phyloP scores from a whole-genome alignment of 2,888 invertebrate genomes.

The Ypsolopha sequella region DNA sequence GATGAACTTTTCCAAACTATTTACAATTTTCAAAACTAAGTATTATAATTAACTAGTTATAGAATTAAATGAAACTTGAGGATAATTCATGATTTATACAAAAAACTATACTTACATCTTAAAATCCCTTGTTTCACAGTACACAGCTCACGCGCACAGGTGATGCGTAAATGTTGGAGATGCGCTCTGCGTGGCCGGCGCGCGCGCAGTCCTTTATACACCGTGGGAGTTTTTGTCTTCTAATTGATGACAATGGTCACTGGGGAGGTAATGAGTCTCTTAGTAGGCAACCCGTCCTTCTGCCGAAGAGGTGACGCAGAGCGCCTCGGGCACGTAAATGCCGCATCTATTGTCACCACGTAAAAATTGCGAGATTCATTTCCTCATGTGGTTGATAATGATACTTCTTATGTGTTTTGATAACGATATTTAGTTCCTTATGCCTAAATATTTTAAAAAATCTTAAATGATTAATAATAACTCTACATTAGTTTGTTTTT shows the following conservation, averaged over 20 bases:
- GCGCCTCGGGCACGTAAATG: conserved; percentile 25
- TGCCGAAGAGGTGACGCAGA: conserved; percentile 50
- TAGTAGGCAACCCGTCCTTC: conserved; percentile 64
- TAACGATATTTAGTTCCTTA: no score
- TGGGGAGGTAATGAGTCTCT: conserved; percentile 62
- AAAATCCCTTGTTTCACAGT: neutral
- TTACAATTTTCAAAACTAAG: no score
- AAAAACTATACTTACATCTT: neutral
- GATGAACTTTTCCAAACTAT: no score
- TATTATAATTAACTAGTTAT: no score
- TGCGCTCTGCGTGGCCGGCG: conserved; percentile 55
- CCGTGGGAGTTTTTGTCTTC: conserved; percentile 66
- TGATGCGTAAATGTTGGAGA: conserved; percentile 39
- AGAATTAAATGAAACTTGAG: no score
- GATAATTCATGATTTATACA: no score
- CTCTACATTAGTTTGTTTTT: no score
- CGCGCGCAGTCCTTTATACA: conserved; percentile 56
- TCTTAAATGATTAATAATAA: no score
- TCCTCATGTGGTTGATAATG: no score
- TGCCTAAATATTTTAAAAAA: no score
- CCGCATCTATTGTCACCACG: conserved; percentile 9
- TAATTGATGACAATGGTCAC: conserved; percentile 58
- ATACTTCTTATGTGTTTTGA: no score
- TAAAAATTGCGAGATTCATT: no score
- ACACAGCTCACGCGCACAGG: conserved; percentile 21